These are phyloP conservation scores for Polydrusus cervinus DNA, from an alignment of 2,888 invertebrate genomes.

Conservation along the genomic window DNA sequence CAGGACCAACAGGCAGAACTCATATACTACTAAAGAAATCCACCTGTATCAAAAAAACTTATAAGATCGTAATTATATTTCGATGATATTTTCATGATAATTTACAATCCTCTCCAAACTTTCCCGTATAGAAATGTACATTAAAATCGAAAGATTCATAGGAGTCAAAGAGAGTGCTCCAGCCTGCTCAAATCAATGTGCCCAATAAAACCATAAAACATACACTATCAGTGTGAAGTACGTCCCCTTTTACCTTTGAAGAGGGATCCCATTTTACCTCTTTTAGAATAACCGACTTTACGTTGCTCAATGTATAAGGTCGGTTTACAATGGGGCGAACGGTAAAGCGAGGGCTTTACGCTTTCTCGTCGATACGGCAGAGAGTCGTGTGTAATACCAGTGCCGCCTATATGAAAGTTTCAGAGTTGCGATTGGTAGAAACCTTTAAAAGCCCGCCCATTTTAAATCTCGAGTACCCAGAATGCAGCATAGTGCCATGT, in stretches of 20 bases:
- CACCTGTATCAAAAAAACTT: constrained; percentile 19
- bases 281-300: constrained; percentile 56
- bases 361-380: constrained; percentile 24
- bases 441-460: constrained; percentile 58
- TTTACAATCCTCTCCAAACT: constrained; percentile 50
- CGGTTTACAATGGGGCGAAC: constrained; percentile 34
- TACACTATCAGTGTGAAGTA: constrained; percentile 70
- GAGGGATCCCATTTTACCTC: constrained; percentile 27
- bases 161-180: constrained; percentile 58
- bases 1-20: too few species aligned
- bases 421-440: constrained; percentile 35
- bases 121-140: constrained; percentile 51
- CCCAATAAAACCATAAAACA: constrained; percentile 72
- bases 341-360: constrained; percentile 43
- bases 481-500: constrained; percentile 72
- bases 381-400: constrained; percentile 31
- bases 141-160: constrained; percentile 58
- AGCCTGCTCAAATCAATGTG: constrained; percentile 66
- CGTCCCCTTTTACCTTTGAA: constrained; percentile 60
- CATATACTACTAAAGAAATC: too few species aligned
- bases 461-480: constrained; percentile 68
- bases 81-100: constrained; percentile 52
- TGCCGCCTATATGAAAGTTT: constrained; percentile 42
- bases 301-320: constrained; percentile 62
- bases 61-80: constrained; percentile 51